phyloP scores from a whole-genome alignment of 1,140 invertebrate genomes.

The Trachymyrmex septentrionalis region DNA sequence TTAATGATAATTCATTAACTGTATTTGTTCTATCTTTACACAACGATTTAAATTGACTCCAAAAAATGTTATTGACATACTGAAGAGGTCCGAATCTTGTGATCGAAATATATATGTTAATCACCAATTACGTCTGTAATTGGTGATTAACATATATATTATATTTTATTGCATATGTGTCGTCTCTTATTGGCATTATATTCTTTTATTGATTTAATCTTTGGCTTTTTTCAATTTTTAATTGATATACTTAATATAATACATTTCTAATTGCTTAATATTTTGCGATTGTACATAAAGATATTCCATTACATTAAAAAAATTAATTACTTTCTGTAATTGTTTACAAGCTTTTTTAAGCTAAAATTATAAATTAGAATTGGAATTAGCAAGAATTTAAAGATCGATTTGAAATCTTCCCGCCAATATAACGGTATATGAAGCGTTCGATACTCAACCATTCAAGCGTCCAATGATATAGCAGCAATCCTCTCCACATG shows the following conservation, averaged over 20 bases:
- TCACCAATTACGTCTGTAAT: too few species aligned
- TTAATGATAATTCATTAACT: too few species aligned
- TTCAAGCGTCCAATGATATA: conserved; percentile 16
- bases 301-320: neutral
- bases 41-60: too few species aligned
- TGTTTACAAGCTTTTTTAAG: neutral
- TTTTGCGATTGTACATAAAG: neutral
- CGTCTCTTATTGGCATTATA: too few species aligned
- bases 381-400: neutral
- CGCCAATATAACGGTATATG: neutral
- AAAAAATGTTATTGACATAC: too few species aligned
- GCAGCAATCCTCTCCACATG: neutral
- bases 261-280: neutral
- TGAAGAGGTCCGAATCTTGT: too few species aligned
- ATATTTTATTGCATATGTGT: too few species aligned
- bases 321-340: neutral
- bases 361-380: neutral
- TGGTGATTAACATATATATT: too few species aligned
- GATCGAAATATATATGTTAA: too few species aligned
- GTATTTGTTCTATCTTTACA: too few species aligned
- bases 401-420: conserved; percentile 31
- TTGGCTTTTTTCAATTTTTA: neutral
- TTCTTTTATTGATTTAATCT: too few species aligned
- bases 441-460: neutral
- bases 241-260: neutral